A percentile compares a stretch with the other conserved stretches of the same genome.
Evolutionary conservation across 2,797 vertebrate genomes (phyloP).

Genomic region (Morus bassanus): DNA sequence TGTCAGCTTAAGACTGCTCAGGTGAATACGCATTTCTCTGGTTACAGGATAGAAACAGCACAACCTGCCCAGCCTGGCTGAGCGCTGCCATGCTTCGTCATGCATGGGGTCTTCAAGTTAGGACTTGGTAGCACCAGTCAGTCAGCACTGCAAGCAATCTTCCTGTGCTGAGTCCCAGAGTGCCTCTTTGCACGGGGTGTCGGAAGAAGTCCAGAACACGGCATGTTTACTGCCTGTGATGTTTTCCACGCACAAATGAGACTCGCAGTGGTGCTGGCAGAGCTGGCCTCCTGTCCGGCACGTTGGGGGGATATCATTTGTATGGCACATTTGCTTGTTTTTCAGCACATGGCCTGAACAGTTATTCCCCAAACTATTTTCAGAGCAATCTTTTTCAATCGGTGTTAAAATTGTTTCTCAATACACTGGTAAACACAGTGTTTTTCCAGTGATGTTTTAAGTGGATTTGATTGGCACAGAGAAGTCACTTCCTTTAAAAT

Average conservation of each 20-base stretch:
- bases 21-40: neutral
- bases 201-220: neutral
- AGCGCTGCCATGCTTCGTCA: fast-evolving
- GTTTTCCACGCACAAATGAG: neutral
- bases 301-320: neutral
- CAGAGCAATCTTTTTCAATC: neutral
- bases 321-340: neutral
- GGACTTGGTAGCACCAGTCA: neutral
- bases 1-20: neutral
- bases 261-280: fast-evolving
- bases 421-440: fast-evolving
- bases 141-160: neutral
- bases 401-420: neutral
- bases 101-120: fast-evolving
- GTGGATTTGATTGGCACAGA: neutral
- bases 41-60: neutral
- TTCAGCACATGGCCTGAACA: fast-evolving
- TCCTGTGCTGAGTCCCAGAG: neutral
- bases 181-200: neutral
- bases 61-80: neutral
- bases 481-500: neutral
- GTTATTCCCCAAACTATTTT: neutral
- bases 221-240: neutral
- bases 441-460: fast-evolving
- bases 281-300: neutral